Percentiles rank a stretch among this genome's conserved stretches.
Conservation (phyloP, 1,140 invertebrate species). For the Drosophila sucinea region DNA sequence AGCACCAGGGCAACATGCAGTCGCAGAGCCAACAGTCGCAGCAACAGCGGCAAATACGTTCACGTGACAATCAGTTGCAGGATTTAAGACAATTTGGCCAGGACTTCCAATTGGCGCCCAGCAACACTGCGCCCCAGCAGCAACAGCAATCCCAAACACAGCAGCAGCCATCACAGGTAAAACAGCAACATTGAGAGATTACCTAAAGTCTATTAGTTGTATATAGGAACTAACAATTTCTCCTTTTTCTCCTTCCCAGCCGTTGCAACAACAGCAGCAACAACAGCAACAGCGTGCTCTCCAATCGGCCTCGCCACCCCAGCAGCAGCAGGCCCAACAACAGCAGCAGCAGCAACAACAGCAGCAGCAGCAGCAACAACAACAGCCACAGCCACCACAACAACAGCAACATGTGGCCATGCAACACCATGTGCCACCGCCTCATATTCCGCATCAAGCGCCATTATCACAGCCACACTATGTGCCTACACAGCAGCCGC, state of each 20-base stretch:
- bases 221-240: not conserved
- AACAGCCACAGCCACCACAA: slow-evolving; percentile 49
- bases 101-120: slow-evolving; percentile 71
- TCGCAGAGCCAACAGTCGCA: slow-evolving; percentile 57
- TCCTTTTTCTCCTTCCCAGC: slow-evolving; percentile 9
- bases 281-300: slow-evolving; percentile 41
- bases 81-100: slow-evolving; percentile 75
- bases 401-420: slow-evolving; percentile 64
- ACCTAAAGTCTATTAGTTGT: not conserved
- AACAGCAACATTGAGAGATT: too few species aligned
- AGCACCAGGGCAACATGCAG: slow-evolving; percentile 34
- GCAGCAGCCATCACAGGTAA: slow-evolving; percentile 39
- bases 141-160: slow-evolving; percentile 46
- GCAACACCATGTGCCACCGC: slow-evolving; percentile 67
- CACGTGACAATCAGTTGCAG: slow-evolving; percentile 74
- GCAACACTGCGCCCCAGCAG: slow-evolving; percentile 65
- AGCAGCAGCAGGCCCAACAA: slow-evolving; percentile 47
- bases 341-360: slow-evolving; percentile 60
- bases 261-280: slow-evolving; percentile 53
- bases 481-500: slow-evolving; percentile 73
- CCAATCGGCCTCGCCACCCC: slow-evolving; percentile 61
- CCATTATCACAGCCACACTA: slow-evolving; percentile 83
- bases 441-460: slow-evolving; percentile 69
- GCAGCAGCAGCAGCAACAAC: slow-evolving; percentile 52
- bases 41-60: slow-evolving; percentile 69